A percentile compares a stretch with the other conserved stretches of the same genome.
Conservation (phyloP, 2,113 vertebrate species). For the Polyodon spathula region DNA sequence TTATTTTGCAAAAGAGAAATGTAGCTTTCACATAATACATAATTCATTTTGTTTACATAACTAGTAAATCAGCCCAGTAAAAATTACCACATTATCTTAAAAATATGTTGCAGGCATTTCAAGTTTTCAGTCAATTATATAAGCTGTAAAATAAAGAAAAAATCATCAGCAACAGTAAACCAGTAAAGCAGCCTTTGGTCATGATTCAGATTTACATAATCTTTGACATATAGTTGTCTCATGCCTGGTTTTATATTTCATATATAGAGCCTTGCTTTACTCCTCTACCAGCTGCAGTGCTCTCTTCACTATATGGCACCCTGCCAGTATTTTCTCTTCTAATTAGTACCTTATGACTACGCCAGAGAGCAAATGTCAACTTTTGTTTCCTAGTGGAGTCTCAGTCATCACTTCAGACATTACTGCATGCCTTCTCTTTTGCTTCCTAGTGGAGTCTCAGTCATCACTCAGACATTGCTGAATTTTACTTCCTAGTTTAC, state of each 20-base stretch:
- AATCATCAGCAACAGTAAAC: too few relatives aligned
- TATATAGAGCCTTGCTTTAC: slow-evolving; percentile 46
- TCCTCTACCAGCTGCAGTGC: slow-evolving; percentile 57
- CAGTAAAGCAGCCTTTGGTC: too few relatives aligned
- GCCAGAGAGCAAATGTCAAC: slow-evolving; percentile 56
- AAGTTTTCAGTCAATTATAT: too few relatives aligned
- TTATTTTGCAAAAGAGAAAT: too few relatives aligned
- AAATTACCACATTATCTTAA: too few relatives aligned
- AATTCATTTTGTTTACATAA: too few relatives aligned
- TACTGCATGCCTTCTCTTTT: neutral
- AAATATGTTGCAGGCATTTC: too few relatives aligned
- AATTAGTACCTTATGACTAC: slow-evolving; percentile 69
- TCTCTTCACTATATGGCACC: slow-evolving; percentile 59
- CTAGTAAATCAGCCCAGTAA: too few relatives aligned
- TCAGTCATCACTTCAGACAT: slow-evolving; percentile 23
- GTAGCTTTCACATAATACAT: too few relatives aligned
- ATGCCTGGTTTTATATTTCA: slow-evolving; percentile 38
- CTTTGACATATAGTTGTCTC: slow-evolving; percentile 46
- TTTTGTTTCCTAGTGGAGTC: slow-evolving; percentile 32
- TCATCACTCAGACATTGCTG: too few relatives aligned
- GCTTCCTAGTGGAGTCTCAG: neutral
- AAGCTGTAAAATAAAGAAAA: too few relatives aligned
- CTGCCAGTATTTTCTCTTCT: slow-evolving; percentile 63
- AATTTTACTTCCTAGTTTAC: too few relatives aligned
- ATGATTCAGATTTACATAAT: slow-evolving; percentile 56